Conservation (phyloP, 2,797 vertebrate genomes). For the Sus cebifrons region DNA sequence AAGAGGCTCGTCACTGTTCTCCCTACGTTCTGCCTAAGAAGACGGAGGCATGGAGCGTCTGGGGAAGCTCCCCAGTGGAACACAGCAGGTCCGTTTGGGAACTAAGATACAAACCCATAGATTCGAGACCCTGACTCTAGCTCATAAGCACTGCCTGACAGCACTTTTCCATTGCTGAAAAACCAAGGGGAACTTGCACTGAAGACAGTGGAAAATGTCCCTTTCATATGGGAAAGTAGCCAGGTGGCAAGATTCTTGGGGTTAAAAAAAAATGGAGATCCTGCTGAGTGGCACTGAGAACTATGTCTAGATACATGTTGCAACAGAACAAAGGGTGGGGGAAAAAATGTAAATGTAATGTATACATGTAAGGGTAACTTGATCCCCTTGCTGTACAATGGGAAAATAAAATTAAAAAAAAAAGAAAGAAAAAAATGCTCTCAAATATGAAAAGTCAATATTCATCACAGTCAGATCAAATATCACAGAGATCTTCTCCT, state of each 20-base stretch:
- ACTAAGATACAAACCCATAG: rapidly evolving
- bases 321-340: no score
- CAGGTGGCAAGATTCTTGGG: not conserved
- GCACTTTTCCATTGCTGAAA: not conserved
- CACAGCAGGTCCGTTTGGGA: not conserved
- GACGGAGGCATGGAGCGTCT: rapidly evolving
- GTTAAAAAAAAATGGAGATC: no score
- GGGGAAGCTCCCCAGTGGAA: rapidly evolving
- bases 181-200: not conserved
- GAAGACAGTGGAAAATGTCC: not conserved
- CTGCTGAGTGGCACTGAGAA: no score
- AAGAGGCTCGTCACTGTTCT: rapidly evolving
- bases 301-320: no score
- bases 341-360: no score
- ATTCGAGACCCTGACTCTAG: no score
- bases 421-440: not conserved
- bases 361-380: no score
- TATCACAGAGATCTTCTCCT: not conserved
- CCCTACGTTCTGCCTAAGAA: rapidly evolving
- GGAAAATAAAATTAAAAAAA: no score
- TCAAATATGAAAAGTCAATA: not conserved
- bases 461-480: not conserved
- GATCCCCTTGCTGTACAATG: no score
- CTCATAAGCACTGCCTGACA: rapidly evolving
- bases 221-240: not conserved